Evolutionary conservation across 2,888 invertebrate species (phyloP), one percentile per base, ranked within the genome.

Genomic region (Pseudococcus jackbeardsleyi): DNA sequence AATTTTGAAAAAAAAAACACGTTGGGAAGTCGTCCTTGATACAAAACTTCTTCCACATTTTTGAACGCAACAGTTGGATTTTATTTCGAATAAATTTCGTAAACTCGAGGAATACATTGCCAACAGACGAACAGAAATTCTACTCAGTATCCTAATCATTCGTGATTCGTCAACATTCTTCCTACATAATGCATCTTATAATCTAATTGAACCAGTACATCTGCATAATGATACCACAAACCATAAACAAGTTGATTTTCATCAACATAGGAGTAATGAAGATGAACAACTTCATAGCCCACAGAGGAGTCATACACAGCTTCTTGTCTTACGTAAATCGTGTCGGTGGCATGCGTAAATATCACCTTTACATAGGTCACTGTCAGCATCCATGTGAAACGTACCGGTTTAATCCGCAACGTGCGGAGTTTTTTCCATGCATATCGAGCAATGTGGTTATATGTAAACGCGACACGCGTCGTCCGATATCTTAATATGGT

Each of bases 281-380:
- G 59, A 59, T 59, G 26, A 33, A 19, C 54, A 19, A 5, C 5
- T 59, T 19, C 59, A 59, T 9, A 59, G 19, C 26, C 26, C 26
- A 33, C 3, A 33, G 26, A 33, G 3, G 3, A 33, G 26, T 2
- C 26, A 33, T 2, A 33, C 19, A 59, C 59, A 59, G 59, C n/a
- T 59, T 59, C 19, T 59, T 59, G 59, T 59, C 19, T n/a, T 59
- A 54, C 54, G 15, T 11, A 54, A 54, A 54, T 17, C 15, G 12
- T 19, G 59, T 59, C 7, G 1, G 19, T 59, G 5, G n/a, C 19
- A 72, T 26, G 68, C 68, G 68, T 72, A 33, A 72, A 72, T 33
- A 72, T 72, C 68, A 72, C 68, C 68, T 72, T 72, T 72, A 72
- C 68, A 72, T 72, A 72, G 68, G 68, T 72, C 68, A 72, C 68